Base-by-base conservation (phyloP, 2,797 vertebrate species). In the Chiroxiphia lanceolata region DNA sequence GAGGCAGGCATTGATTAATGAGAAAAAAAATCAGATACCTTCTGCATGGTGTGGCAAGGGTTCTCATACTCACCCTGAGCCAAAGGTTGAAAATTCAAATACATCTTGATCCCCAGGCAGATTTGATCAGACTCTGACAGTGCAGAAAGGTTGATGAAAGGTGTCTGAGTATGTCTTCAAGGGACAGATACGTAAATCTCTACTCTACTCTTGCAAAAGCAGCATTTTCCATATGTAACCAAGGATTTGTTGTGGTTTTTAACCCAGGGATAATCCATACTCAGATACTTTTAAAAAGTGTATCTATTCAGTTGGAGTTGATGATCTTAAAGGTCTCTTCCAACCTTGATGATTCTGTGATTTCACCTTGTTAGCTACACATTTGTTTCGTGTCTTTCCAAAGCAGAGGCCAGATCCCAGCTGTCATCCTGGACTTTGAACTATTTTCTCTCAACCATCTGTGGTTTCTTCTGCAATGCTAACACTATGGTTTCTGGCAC, bases 381-480 rank as follows among this genome's bases (percentile, higher is more conserved):
- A 29, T 71, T 50, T 71, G 38, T 57, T 56, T 77, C 29, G 27
- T 42, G 17, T 19, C 56, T 53, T 94, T 89, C 48, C 48, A 48
- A 85, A 87, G 69, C 23, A 89, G 70, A 42, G 64, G 33, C n/a
- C 44, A 85, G 60, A 72, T 56, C 60, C 60, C 75, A 93, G 56
- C 48, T 95, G 84, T 56, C 36, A 56, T 14, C 16, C 23, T 87
- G 34, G 40, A 75, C 16, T 67, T 93, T 44, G 60, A 87, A 81
- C 56, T 79, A 22, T 68, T 81, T 83, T 93, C 53, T 83, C 79
- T 72, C 63, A 71, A 15, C 65, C 85, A 95, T 91, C 48, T 94
- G 76, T 75, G 36, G 14, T 42, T 90, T 86, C 65, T 81, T 90
- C 79, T 83, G 57, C 80, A 86, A 33, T 11, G 36, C 27, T 83